Evolutionary conservation across 2,888 invertebrate genomes (phyloP).

Genomic region (Cactoblastis cactorum): DNA sequence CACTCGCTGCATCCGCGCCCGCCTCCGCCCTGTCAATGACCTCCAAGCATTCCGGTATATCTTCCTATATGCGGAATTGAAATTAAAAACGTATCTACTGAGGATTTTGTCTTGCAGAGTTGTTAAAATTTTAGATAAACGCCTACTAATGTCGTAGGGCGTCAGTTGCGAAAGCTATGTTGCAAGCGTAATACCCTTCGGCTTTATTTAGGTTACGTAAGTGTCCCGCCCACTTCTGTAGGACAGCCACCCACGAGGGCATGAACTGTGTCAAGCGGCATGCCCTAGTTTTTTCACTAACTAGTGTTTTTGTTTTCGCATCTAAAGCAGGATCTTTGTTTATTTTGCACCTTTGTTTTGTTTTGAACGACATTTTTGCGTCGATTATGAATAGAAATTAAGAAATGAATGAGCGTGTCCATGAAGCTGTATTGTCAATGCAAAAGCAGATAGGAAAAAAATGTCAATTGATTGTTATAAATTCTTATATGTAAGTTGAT

Average conservation of each 20-base stretch:
- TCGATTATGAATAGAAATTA: background rate
- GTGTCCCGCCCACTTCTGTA: constrained; percentile 60
- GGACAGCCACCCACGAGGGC: constrained; percentile 63
- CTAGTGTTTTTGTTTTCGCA: constrained; percentile 39
- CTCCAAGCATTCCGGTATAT: constrained; percentile 39
- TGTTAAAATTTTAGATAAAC: constrained; percentile 4
- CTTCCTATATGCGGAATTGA: constrained; percentile 13
- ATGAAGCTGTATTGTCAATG: too few species aligned
- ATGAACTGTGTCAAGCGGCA: constrained; percentile 67
- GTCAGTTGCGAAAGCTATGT: constrained; percentile 58
- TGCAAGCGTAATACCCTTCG: constrained; percentile 70
- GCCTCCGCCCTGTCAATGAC: constrained; percentile 73
- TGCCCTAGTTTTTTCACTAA: constrained; percentile 62
- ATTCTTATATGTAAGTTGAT: too few species aligned
- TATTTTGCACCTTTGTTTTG: too few species aligned
- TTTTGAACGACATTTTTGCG: background rate
- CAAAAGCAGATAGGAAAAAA: too few species aligned
- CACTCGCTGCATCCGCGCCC: constrained; percentile 73
- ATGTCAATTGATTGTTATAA: too few species aligned
- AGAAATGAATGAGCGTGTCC: background rate
- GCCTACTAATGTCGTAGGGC: constrained; percentile 43
- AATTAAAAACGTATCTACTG: background rate
- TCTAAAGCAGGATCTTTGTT: constrained; percentile 29
- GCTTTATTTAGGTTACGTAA: constrained; percentile 68
- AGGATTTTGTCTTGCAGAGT: background rate